Evolutionary conservation across 30 jellyfish, hydroid and myxozoan genomes (phyloP), one percentile per base, ranked within the genome.

Genomic region (Pseudorhiza aurosa): DNA sequence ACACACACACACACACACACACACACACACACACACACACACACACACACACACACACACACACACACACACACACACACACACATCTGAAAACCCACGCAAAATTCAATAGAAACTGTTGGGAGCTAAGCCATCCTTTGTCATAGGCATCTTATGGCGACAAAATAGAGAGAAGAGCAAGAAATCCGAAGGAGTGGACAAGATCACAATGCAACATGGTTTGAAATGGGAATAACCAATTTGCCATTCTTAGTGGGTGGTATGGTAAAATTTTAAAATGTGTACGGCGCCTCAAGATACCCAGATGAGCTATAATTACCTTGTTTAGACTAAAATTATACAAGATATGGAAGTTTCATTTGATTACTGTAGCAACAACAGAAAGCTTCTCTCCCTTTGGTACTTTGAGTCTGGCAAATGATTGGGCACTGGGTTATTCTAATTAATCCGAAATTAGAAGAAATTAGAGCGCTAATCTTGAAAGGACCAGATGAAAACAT

Each of bases 181-280:
- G n/a, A n/a, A n/a, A n/a, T n/a, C n/a, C n/a, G n/a, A n/a, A n/a
- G n/a, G n/a, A n/a, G n/a, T n/a, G n/a, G n/a, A n/a, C n/a, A n/a
- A n/a, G n/a, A n/a, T n/a, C n/a, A n/a, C n/a, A n/a, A n/a, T n/a
- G n/a, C n/a, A n/a, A n/a, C n/a, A n/a, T n/a, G n/a, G n/a, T n/a
- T n/a, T n/a, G n/a, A n/a, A n/a, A n/a, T n/a, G n/a, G n/a, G n/a
- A n/a, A n/a, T n/a, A n/a, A n/a, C n/a, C n/a, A n/a, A n/a, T n/a
- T n/a, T n/a, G n/a, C n/a, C n/a, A n/a, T n/a, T 1, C 36, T 36
- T 53, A 3, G 67, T 53, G 67, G 67, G 67, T 53, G 67, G 35
- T 10, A 53, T 18, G 67, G 37, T 21, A 33, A 9, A 18, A 6
- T 3, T 7, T 47, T 8, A 26, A 47, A 47, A 8, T 15, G 6